Percentiles rank a stretch among this genome's conserved stretches.
Conservation (phyloP, 2,113 vertebrate species). For the Chionomys nivalis region DNA sequence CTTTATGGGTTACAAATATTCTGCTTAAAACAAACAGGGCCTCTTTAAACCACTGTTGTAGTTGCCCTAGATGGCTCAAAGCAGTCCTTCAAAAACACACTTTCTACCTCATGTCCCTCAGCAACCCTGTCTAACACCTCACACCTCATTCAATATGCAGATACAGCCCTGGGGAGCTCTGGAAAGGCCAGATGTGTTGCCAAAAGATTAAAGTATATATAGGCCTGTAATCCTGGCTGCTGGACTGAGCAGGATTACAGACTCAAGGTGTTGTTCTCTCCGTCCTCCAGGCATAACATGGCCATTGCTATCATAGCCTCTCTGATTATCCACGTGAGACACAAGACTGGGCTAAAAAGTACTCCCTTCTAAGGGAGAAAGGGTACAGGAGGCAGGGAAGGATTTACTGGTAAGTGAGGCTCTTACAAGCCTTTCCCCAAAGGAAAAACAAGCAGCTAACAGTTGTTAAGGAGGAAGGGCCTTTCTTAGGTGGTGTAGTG, state of each 20-base stretch:
- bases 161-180: background rate
- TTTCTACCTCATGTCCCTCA: background rate
- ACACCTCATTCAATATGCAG: background rate
- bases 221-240: background rate
- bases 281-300: background rate
- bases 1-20: background rate
- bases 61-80: background rate
- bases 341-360: background rate
- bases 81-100: background rate
- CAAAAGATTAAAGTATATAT: background rate
- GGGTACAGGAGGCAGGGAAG: background rate
- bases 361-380: background rate
- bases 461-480: background rate
- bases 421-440: background rate
- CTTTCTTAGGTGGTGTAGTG: background rate
- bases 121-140: background rate
- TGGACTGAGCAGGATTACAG: background rate
- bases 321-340: background rate
- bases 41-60: background rate
- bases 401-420: too few relatives aligned
- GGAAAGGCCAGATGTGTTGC: background rate
- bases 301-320: background rate
- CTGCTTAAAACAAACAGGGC: slow-evolving; percentile 15
- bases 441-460: background rate
- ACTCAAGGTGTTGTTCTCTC: background rate